Percentiles rank a stretch among this genome's conserved stretches.
Conservation (phyloP, 2,797 vertebrate genomes). For the Heterohyrax brucei region DNA sequence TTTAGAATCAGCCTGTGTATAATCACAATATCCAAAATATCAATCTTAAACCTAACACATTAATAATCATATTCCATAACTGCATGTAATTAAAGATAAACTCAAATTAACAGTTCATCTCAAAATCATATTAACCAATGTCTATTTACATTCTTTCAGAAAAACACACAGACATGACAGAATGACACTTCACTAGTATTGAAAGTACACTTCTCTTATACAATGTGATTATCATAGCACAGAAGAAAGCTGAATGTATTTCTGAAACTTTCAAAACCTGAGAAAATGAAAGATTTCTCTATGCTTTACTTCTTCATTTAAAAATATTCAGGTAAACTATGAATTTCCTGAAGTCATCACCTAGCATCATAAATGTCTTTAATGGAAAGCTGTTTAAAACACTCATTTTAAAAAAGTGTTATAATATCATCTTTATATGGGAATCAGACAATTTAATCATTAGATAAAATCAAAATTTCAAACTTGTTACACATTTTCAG, state of each 20-base stretch:
- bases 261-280: background rate
- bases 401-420: background rate
- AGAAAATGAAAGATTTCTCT: background rate
- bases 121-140: background rate
- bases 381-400: background rate
- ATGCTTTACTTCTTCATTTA: background rate
- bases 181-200: background rate
- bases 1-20: constrained; percentile 73
- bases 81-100: constrained; percentile 76
- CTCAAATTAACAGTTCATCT: background rate
- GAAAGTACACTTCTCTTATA: background rate
- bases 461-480: constrained; percentile 1
- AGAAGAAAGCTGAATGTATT: background rate
- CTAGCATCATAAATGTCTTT: background rate
- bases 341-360: background rate
- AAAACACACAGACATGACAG: background rate
- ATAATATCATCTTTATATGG: background rate
- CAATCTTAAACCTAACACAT: constrained; percentile 81
- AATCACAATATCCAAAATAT: constrained; percentile 78
- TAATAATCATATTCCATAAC: constrained; percentile 72
- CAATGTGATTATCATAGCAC: background rate
- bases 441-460: background rate
- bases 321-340: background rate
- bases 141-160: background rate
- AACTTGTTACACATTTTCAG: background rate